These are phyloP conservation scores for Engystomops pustulosus DNA, from an alignment of 2,113 vertebrate genomes.

Conservation along the genomic window DNA sequence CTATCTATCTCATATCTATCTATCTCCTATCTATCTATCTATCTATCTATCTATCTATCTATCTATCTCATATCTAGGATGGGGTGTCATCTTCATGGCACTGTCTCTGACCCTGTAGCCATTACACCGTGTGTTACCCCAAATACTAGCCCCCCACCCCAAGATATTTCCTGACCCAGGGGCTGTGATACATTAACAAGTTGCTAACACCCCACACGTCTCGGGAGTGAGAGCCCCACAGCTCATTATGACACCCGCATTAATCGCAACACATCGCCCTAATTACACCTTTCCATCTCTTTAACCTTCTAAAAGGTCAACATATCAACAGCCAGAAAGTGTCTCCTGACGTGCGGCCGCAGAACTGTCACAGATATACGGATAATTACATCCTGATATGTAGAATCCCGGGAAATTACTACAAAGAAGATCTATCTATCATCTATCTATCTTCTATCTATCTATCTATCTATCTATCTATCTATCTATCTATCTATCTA, in stretches of 20 bases:
- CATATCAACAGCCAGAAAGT: constrained; percentile 40
- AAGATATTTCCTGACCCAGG: not conserved
- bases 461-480: not conserved
- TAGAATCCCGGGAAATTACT: too few relatives aligned
- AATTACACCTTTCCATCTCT: constrained; percentile 38
- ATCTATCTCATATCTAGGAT: too few relatives aligned
- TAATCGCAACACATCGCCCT: constrained; percentile 35
- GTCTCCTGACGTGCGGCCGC: not conserved
- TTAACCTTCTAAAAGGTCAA: constrained; percentile 55
- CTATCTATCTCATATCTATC: too few relatives aligned
- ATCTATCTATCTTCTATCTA: not conserved
- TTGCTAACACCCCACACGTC: constrained; percentile 4
- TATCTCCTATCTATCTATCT: too few relatives aligned
- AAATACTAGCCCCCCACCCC: not conserved
- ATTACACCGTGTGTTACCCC: not conserved
- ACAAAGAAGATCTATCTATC: not conserved
- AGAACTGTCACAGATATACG: not conserved
- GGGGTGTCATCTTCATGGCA: too few relatives aligned
- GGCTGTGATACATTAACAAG: constrained; percentile 40
- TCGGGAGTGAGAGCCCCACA: not conserved
- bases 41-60: too few relatives aligned
- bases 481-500: constrained; percentile 9
- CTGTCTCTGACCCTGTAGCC: too few relatives aligned
- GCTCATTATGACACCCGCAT: not conserved
- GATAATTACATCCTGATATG: constrained; percentile 39